These are phyloP conservation scores for Lordiphosa collinella DNA, from an alignment of 1,140 invertebrate species.

Conservation along the genomic window DNA sequence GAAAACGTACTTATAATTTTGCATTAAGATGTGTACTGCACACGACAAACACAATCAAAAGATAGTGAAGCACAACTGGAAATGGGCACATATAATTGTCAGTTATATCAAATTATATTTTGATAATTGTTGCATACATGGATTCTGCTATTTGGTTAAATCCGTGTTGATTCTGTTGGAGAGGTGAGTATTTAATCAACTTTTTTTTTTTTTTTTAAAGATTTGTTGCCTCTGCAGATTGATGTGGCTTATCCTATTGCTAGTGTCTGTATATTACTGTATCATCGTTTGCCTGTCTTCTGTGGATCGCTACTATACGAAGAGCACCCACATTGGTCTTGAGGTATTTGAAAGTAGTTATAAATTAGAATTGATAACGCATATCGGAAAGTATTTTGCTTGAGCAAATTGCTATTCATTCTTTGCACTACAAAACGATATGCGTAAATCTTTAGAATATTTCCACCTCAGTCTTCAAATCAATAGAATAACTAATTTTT, in stretches of 20 bases:
- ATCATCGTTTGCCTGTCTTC: slow-evolving; percentile 58
- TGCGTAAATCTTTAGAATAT: no score
- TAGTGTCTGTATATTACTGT: slow-evolving; percentile 51
- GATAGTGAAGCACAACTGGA: neutral
- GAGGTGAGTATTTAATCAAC: no score
- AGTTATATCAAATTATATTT: slow-evolving; percentile 57
- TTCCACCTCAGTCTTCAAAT: no score
- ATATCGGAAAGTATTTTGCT: no score
- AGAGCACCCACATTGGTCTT: slow-evolving; percentile 84
- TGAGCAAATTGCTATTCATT: no score
- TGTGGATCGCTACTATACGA: slow-evolving; percentile 56
- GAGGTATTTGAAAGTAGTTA: slow-evolving; percentile 66
- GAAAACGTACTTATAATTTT: no score
- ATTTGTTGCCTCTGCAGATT: slow-evolving; percentile 27
- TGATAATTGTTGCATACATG: slow-evolving; percentile 53
- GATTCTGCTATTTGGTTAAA: slow-evolving; percentile 51
- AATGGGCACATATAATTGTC: slow-evolving; percentile 6
- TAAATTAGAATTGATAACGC: no score
- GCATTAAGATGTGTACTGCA: no score
- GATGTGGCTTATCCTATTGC: slow-evolving; percentile 55
- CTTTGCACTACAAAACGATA: no score
- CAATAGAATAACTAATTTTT: neutral
- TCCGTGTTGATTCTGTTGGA: slow-evolving; percentile 44
- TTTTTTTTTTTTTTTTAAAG: no score
- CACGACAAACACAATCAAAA: neutral